These are phyloP conservation scores for Rafetus swinhoei DNA, from an alignment of 2,113 vertebrate species.

Conservation along the genomic window DNA sequence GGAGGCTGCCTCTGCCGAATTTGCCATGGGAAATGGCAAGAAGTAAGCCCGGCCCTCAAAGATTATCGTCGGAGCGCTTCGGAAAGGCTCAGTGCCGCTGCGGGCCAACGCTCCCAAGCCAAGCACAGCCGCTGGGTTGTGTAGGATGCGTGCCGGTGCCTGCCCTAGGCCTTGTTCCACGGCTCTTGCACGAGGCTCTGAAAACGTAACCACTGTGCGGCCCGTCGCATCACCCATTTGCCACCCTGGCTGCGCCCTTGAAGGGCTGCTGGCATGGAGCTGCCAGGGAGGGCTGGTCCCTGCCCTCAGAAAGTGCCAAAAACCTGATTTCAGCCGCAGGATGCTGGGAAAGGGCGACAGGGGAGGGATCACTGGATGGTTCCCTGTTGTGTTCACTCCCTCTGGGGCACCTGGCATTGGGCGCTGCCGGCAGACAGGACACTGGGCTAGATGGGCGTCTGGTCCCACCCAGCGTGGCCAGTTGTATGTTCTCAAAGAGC, in stretches of 20 bases:
- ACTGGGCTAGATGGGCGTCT: too few species aligned
- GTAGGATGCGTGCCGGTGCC: background rate
- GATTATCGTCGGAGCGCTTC: background rate
- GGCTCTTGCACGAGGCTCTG: background rate
- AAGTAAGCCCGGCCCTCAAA: too few species aligned
- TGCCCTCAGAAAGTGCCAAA: background rate
- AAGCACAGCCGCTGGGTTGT: too few species aligned
- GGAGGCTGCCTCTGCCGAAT: too few species aligned
- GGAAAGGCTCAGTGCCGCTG: background rate
- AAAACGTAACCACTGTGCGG: background rate
- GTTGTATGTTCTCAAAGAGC: background rate
- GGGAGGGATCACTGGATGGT: too few species aligned
- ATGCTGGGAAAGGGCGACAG: too few species aligned
- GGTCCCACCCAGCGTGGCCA: too few species aligned
- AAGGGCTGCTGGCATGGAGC: background rate
- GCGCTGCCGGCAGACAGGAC: too few species aligned
- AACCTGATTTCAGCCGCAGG: background rate
- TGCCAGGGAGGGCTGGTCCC: background rate
- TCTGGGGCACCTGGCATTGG: too few species aligned
- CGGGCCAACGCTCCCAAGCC: background rate
- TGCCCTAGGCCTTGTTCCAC: too few species aligned
- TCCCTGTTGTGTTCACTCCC: too few species aligned
- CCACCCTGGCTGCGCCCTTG: background rate
- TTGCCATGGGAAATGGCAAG: too few species aligned
- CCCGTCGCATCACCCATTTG: background rate